phyloP scores from a whole-genome alignment of 35 echinoderm and acorn worm genomes.

The Chiridota heheva region DNA sequence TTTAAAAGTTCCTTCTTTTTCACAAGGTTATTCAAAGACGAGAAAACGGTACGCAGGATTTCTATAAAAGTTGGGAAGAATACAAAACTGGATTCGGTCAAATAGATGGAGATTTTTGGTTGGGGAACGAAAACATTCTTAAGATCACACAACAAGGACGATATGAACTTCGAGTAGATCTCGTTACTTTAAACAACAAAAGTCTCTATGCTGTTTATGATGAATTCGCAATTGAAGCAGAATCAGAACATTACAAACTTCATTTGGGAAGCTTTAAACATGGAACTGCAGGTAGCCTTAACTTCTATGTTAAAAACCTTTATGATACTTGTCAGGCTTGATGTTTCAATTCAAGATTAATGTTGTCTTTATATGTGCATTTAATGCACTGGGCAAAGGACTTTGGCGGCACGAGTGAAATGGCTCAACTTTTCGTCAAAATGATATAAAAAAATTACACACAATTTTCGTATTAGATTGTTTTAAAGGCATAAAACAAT shows the following conservation, averaged over 20 bases:
- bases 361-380: too few relatives aligned
- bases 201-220: background rate
- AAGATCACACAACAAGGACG: background rate
- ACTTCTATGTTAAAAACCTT: too few relatives aligned
- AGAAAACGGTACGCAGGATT: background rate
- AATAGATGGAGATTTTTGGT: background rate
- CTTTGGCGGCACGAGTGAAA: too few relatives aligned
- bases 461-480: too few relatives aligned
- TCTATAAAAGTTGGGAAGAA: background rate
- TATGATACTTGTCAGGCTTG: too few relatives aligned
- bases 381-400: too few relatives aligned
- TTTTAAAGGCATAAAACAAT: too few relatives aligned
- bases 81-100: constrained; percentile 13
- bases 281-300: constrained; percentile 7
- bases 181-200: background rate
- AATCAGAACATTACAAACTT: background rate
- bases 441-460: too few relatives aligned
- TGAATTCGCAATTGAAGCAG: background rate
- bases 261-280: background rate
- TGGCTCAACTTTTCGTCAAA: too few relatives aligned
- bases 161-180: constrained; percentile 23
- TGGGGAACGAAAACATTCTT: constrained; percentile 4
- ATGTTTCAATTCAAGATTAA: too few relatives aligned
- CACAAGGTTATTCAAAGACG: constrained; percentile 24
- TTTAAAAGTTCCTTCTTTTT: too few relatives aligned